These are phyloP conservation scores for Falcaria lacertinaria DNA, from an alignment of 2,888 invertebrate genomes.

Conservation along the genomic window DNA sequence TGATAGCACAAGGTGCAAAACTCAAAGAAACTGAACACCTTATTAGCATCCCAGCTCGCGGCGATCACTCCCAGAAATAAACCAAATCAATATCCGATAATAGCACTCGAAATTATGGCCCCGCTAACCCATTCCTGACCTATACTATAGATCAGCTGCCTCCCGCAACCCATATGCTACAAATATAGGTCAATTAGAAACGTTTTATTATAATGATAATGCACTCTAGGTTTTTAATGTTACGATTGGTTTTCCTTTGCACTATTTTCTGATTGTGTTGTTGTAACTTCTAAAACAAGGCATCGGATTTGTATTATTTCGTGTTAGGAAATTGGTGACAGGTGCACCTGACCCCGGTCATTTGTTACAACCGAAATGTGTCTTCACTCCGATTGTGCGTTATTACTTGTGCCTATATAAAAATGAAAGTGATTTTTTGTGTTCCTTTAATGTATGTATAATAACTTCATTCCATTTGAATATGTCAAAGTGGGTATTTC, in stretches of 20 bases:
- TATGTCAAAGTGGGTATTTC: background rate
- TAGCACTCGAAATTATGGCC: conserved; percentile 60
- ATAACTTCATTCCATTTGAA: conserved; percentile 17
- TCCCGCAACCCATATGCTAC: conserved; percentile 59
- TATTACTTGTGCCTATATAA: conserved; percentile 48
- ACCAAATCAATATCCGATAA: conserved; percentile 65
- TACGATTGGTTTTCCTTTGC: conserved; percentile 22
- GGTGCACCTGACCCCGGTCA: conserved; percentile 47
- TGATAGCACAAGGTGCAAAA: conserved; percentile 73
- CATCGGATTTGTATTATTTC: conserved; percentile 56
- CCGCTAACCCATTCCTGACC: conserved; percentile 61
- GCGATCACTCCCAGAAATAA: conserved; percentile 58
- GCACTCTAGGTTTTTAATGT: conserved; percentile 10
- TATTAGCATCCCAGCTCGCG: conserved; percentile 54
- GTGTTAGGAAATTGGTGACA: conserved; percentile 53
- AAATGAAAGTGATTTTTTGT: conserved; percentile 32
- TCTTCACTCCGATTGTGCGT: conserved; percentile 40
- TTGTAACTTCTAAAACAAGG: conserved; percentile 56
- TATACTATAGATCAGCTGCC: conserved; percentile 68
- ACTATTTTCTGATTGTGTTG: conserved; percentile 40
- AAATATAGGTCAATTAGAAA: conserved; percentile 65
- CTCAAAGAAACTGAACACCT: conserved; percentile 54
- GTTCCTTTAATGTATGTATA: conserved; percentile 3
- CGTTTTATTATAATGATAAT: conserved; percentile 17
- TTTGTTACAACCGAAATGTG: conserved; percentile 40